Evolutionary conservation across 2,797 vertebrate genomes (phyloP), one percentile per base, ranked within the genome.

Genomic region (Lepus oiostolus): DNA sequence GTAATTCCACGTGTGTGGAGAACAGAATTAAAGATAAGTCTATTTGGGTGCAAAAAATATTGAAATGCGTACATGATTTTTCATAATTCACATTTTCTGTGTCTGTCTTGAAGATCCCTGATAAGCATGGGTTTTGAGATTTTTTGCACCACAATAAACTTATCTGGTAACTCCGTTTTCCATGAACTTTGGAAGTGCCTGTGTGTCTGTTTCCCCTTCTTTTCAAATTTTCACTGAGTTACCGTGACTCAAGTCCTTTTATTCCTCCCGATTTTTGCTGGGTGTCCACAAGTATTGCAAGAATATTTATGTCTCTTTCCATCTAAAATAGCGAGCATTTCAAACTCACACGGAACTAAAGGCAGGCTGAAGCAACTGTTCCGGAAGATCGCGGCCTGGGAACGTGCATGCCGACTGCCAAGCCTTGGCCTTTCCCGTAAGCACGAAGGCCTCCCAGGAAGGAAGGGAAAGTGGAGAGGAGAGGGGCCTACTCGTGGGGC

Each of bases 251-350:
- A 65, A 60, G 24, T 47, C 26, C 54, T 79, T 76, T 76, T 54
- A 63, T 81, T 65, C 72, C n/a, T 1, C 35, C 89, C 93, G 11
- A 28, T n/a, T 80, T 94, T 77, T 60, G 32, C 68, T 81, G 62
- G 54, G 12, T 30, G 7, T 30, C 90, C n/a, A 7, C 26, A 7
- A 2, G 8, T 52, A 28, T 32, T 52, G 1, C 42, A 9, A 93
- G 47, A 13, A 1, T 35, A 32, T 35, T 65, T 80, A 21, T 76
- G 7, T 32, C 30, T 75, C 5, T 88, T 22, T 72, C n/a, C 52
- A 52, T 24, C 70, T 54, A 90, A 76, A 85, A n/a, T 10, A n/a
- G 6, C n/a, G 70, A 84, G 19, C 19, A 42, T 38, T 76, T 76
- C 24, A 47, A 62, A 4, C 22, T 50, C 24, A 21, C 0, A 1